Percentiles rank a stretch among this genome's conserved stretches.
Conservation (phyloP, 1,140 invertebrate species). For the Drosophila oshimai region DNA sequence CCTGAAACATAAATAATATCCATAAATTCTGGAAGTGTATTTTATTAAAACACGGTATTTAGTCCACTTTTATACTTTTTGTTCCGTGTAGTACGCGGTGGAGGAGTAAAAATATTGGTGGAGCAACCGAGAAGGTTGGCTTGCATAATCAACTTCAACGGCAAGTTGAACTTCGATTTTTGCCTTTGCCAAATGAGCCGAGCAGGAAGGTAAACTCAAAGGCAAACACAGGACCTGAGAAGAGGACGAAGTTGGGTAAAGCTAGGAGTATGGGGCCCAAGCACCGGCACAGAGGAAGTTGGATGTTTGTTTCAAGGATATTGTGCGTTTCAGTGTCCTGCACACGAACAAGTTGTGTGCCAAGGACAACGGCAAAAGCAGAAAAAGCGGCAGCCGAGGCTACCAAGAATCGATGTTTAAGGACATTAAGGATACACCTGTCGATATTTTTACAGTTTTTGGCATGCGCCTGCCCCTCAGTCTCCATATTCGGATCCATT, state of each 20-base stretch:
- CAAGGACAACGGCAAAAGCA: slow-evolving; percentile 53
- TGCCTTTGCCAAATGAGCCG: slow-evolving; percentile 45
- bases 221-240: neutral
- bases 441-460: slow-evolving; percentile 79
- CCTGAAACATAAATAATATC: too few species aligned
- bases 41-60: too few species aligned
- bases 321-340: slow-evolving; percentile 63
- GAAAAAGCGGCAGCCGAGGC: slow-evolving; percentile 22
- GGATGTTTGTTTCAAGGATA: slow-evolving; percentile 59
- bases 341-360: slow-evolving; percentile 65
- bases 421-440: slow-evolving; percentile 79
- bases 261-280: neutral
- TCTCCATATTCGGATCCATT: slow-evolving; percentile 18
- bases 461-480: slow-evolving; percentile 53
- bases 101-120: neutral
- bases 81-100: neutral
- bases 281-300: slow-evolving; percentile 37
- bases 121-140: slow-evolving; percentile 32
- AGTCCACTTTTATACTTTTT: neutral
- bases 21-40: too few species aligned
- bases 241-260: neutral
- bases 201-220: slow-evolving; percentile 28
- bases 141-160: slow-evolving; percentile 67
- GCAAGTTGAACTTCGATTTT: slow-evolving; percentile 47
- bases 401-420: slow-evolving; percentile 61